A percentile compares a stretch with the other conserved stretches of the same genome.
Evolutionary conservation across 35 echinoderm and acorn worm species (phyloP).

Genomic region (Heliocidaris erythrogramma): DNA sequence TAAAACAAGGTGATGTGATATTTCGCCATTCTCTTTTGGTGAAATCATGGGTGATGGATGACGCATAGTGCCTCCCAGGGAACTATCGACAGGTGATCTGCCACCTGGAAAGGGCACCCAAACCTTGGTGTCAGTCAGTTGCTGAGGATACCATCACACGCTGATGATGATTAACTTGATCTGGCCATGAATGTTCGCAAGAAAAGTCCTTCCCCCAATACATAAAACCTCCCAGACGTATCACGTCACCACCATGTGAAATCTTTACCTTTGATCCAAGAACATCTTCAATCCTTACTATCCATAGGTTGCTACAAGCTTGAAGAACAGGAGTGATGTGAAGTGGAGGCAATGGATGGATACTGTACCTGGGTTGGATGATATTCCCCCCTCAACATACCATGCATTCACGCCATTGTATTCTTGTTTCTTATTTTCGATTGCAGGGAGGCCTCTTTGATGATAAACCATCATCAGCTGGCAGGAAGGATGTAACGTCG

Average conservation of each 20-base stretch:
- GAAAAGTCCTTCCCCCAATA: background rate
- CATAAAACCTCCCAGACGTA: background rate
- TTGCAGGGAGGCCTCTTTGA: constrained; percentile 82
- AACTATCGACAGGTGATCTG: background rate
- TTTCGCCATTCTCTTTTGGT: background rate
- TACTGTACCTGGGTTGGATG: background rate
- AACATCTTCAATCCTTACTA: background rate
- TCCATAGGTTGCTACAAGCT: background rate
- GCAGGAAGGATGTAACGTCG: constrained; percentile 38
- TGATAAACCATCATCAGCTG: constrained; percentile 56
- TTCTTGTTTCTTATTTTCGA: background rate
- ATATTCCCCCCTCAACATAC: background rate
- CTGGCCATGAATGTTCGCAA: background rate
- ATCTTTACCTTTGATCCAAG: background rate
- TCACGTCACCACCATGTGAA: background rate
- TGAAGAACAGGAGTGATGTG: background rate
- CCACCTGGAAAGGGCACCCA: background rate
- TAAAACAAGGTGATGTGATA: background rate
- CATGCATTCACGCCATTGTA: background rate
- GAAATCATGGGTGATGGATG: background rate
- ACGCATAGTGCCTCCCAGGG: background rate
- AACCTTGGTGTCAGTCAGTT: background rate
- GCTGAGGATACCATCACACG: background rate
- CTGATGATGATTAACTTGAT: background rate
- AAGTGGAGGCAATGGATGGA: background rate